A percentile compares a stretch with the other conserved stretches of the same genome.
Conservation (phyloP, 2,113 vertebrate genomes). For the Heterochromis multidens region DNA sequence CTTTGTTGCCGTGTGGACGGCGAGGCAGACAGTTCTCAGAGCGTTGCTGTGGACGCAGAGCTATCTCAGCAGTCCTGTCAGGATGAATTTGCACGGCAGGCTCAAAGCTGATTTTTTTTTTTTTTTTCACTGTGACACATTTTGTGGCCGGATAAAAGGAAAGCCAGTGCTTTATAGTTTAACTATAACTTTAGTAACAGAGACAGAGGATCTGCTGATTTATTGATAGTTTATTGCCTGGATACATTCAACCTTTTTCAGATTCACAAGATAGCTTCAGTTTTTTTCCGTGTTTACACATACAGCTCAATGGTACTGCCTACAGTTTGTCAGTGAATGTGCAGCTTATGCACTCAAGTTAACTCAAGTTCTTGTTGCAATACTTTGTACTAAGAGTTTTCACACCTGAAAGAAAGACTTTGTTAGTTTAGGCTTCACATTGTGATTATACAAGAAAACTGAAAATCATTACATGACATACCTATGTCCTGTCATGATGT, state of each 20-base stretch:
- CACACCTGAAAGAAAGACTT: neutral
- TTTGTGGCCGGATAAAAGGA: constrained; percentile 18
- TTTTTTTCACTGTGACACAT: neutral
- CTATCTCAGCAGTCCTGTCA: constrained; percentile 72
- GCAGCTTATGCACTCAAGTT: neutral
- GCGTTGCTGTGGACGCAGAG: constrained; percentile 69
- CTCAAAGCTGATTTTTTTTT: constrained; percentile 23
- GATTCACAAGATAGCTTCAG: neutral
- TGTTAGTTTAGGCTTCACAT: neutral
- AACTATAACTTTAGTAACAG: neutral
- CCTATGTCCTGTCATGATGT: neutral
- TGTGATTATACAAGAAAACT: neutral
- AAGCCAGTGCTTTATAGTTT: neutral
- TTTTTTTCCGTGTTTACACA: neutral
- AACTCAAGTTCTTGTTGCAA: no score
- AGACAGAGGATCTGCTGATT: neutral
- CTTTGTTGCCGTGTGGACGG: constrained; percentile 73
- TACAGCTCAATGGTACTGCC: neutral
- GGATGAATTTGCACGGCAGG: constrained; percentile 53
- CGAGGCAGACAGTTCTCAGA: constrained; percentile 56
- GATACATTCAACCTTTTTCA: neutral
- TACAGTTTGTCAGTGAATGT: neutral
- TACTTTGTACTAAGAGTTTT: neutral
- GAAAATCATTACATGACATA: neutral
- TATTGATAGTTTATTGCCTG: neutral